Conservation (phyloP, 2,113 vertebrate species). For the Brachyistius frenatus region DNA sequence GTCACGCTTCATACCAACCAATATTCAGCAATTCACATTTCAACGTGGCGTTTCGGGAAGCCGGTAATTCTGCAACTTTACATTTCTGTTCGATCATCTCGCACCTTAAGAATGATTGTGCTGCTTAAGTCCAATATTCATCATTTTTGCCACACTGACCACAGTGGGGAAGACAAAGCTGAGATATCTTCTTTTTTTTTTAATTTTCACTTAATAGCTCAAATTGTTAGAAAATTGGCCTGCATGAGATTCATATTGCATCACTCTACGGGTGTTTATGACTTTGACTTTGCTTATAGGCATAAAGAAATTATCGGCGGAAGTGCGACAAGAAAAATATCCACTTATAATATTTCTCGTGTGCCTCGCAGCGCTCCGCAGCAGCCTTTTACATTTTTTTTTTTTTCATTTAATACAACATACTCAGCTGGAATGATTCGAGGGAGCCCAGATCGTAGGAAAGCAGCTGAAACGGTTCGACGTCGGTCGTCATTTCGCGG, state of each 20-base stretch:
- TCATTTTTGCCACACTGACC: constrained; percentile 14
- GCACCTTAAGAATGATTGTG: constrained; percentile 1
- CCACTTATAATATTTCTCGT: constrained; percentile 19
- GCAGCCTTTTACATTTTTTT: constrained; percentile 13
- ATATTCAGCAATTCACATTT: neutral
- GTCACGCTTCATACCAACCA: neutral
- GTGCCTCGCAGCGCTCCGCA: constrained; percentile 1
- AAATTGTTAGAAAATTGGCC: constrained; percentile 27
- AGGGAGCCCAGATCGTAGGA: neutral
- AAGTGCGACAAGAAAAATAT: neutral
- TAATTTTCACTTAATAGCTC: constrained; percentile 17
- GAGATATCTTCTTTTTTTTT: constrained; percentile 7
- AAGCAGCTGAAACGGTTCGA: neutral
- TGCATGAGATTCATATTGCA: constrained; percentile 24
- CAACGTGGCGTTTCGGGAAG: neutral
- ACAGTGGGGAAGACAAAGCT: constrained; percentile 5
- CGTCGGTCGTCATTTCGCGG: too few relatives aligned
- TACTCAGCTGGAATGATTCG: constrained; percentile 19
- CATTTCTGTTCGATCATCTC: constrained; percentile 2
- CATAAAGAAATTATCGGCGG: constrained; percentile 36
- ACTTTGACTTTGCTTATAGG: constrained; percentile 33
- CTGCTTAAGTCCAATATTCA: constrained; percentile 19
- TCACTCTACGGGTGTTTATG: constrained; percentile 33
- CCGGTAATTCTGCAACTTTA: neutral
- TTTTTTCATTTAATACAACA: constrained; percentile 20